phyloP scores from a whole-genome alignment of 2,113 vertebrate genomes.

The Chaetodon trifascialis region DNA sequence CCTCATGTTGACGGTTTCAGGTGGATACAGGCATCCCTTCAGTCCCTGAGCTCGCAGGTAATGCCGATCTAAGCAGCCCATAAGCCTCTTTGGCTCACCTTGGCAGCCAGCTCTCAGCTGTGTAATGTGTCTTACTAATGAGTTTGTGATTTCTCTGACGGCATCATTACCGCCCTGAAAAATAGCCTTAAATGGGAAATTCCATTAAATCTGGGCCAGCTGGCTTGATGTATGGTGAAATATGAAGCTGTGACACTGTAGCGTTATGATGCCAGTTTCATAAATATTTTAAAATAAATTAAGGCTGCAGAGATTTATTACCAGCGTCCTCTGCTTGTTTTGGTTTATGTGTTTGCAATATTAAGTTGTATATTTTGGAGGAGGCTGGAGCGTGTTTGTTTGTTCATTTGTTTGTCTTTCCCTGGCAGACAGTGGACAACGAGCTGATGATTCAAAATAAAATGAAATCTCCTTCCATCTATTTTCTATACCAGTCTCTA shows the following conservation, averaged over 20 bases:
- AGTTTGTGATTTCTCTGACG: constrained; percentile 50
- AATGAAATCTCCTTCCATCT: constrained; percentile 5
- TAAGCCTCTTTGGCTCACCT: constrained; percentile 19
- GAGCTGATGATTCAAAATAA: constrained; percentile 15
- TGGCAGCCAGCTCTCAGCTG: constrained; percentile 39
- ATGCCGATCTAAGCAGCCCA: constrained; percentile 9
- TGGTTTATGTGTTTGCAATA: not conserved
- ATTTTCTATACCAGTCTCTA: not conserved
- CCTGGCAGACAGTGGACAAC: not conserved
- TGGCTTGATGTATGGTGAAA: constrained; percentile 26
- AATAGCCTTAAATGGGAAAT: constrained; percentile 51
- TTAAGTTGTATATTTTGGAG: not conserved
- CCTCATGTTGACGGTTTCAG: not conserved
- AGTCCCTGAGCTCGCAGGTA: not conserved
- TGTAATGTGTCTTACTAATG: constrained; percentile 28
- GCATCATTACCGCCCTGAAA: constrained; percentile 52
- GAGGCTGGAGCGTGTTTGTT: not conserved
- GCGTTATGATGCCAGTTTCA: constrained; percentile 25
- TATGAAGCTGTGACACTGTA: constrained; percentile 3
- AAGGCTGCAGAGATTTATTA: constrained; percentile 1
- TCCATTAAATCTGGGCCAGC: constrained; percentile 49
- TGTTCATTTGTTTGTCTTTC: not conserved
- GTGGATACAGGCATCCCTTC: not conserved
- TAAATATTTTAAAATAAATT: constrained; percentile 29
- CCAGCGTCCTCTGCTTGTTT: not conserved